These are phyloP conservation scores for Cyanistes caeruleus DNA, from an alignment of 2,113 vertebrate genomes.

Conservation along the genomic window DNA sequence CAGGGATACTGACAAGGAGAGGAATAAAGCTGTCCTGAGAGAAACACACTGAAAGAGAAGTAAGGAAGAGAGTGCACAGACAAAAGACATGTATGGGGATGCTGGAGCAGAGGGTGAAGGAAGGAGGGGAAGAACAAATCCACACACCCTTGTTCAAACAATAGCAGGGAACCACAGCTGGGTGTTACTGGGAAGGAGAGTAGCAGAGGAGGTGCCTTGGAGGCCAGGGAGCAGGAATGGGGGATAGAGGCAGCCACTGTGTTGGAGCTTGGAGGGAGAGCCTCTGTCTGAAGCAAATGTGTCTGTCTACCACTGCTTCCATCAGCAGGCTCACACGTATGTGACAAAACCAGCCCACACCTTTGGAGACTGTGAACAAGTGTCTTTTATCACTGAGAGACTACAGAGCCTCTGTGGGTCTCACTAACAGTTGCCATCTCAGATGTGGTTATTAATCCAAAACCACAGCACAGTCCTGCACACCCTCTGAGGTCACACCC, in stretches of 20 bases:
- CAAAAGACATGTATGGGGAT: not conserved
- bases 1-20: not conserved
- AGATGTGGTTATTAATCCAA: not conserved
- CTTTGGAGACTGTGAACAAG: not conserved
- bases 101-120: not conserved
- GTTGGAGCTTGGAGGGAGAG: not conserved
- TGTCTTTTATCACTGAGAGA: not conserved
- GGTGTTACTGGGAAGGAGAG: not conserved
- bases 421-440: not conserved
- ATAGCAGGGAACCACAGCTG: not conserved
- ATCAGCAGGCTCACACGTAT: not conserved
- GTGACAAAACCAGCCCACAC: not conserved
- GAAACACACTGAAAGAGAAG: accelerated
- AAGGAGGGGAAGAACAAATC: not conserved
- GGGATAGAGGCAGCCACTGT: not conserved
- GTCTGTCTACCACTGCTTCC: not conserved
- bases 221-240: accelerated
- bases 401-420: not conserved
- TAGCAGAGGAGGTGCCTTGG: not conserved
- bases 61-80: not conserved
- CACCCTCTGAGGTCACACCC: not conserved
- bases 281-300: not conserved
- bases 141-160: not conserved
- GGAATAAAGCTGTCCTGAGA: not conserved
- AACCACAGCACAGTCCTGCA: not conserved